These are phyloP conservation scores for Sandelia bainsii DNA, from an alignment of 2,797 vertebrate species.

Conservation along the genomic window DNA sequence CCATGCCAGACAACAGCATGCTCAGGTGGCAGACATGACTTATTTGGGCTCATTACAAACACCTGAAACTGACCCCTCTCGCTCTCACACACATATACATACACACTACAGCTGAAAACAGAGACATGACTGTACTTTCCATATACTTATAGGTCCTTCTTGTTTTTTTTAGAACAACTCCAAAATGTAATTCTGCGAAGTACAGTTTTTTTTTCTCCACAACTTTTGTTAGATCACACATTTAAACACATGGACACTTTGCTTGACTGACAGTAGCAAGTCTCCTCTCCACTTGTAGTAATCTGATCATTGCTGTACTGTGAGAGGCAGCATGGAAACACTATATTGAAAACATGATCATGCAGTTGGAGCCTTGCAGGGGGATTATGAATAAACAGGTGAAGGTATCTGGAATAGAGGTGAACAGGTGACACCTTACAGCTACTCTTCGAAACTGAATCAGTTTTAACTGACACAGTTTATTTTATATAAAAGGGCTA, in stretches of 20 bases:
- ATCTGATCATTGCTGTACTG: constrained; percentile 54
- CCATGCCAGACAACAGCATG: constrained; percentile 44
- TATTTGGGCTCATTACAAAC: constrained; percentile 73
- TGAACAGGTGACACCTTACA: constrained; percentile 11
- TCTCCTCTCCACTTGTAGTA: constrained; percentile 48
- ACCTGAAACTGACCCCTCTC: constrained; percentile 61
- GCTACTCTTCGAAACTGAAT: constrained; percentile 4
- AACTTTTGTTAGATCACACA: constrained; percentile 1
- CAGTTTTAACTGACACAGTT: not conserved
- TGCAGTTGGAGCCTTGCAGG: constrained; percentile 30
- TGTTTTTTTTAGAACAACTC: constrained; percentile 4
- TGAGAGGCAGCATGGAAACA: constrained; percentile 59
- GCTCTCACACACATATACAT: constrained; percentile 6
- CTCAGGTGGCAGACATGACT: constrained; percentile 71
- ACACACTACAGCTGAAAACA: constrained; percentile 11
- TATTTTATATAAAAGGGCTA: not conserved
- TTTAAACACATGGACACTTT: constrained; percentile 11
- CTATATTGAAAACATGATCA: constrained; percentile 52
- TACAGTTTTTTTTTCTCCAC: not conserved
- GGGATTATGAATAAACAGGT: constrained; percentile 59
- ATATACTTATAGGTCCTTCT: not conserved
- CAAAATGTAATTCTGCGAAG: not conserved
- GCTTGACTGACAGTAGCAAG: constrained; percentile 22
- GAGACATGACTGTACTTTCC: not conserved
- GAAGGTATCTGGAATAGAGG: constrained; percentile 13